Base-by-base conservation (phyloP, 2,797 vertebrate species). In the Sibirionetta formosa region DNA sequence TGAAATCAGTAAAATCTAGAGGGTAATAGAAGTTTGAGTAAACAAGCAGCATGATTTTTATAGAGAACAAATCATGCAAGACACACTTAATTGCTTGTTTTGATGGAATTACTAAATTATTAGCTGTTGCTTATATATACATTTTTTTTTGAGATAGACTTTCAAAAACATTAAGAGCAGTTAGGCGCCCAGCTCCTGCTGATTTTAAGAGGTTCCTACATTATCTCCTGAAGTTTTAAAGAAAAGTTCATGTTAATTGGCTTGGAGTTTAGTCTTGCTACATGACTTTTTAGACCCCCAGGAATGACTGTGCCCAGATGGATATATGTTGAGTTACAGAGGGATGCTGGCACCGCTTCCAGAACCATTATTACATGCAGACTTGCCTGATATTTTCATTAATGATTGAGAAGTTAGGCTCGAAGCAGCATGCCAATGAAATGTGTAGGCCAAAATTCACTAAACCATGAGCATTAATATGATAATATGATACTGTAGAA, bases 41-140 rank as follows among this genome's bases (percentile, higher is more conserved):
- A 96, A 97, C 82, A 97, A 96, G 58, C 94, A 97, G 83, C 88
- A 46, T 85, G 87, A 82, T 90, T 96, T 93, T 97, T 95, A 97
- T 93, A 86, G 95, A 94, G 86, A 97, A 94, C 85, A 98, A 97
- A 97, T 96, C 92, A 95, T 69, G 86, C 61, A 89, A 40, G 31
- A 92, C 96, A 95, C 53, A 78, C 82, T 97, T 97, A 97, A 97
- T 97, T 96, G 92, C 83, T 95, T 96, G 94, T 96, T 97, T 96
- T 94, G 97, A 86, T 95, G 95, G 76, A 95, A 93, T 94, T 96
- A 91, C 93, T 95, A 86, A 97, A 97, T 96, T 96, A 91, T 94
- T 95, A 88, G 56, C 53, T 94, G 61, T 64, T 90, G 85, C 77
- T 93, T 57, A 11, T 88, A 84, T 66, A 90, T 57, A 9, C 82